These are phyloP conservation scores for Phyllotis vaccarum DNA, from an alignment of 2,797 vertebrate species.

Conservation along the genomic window DNA sequence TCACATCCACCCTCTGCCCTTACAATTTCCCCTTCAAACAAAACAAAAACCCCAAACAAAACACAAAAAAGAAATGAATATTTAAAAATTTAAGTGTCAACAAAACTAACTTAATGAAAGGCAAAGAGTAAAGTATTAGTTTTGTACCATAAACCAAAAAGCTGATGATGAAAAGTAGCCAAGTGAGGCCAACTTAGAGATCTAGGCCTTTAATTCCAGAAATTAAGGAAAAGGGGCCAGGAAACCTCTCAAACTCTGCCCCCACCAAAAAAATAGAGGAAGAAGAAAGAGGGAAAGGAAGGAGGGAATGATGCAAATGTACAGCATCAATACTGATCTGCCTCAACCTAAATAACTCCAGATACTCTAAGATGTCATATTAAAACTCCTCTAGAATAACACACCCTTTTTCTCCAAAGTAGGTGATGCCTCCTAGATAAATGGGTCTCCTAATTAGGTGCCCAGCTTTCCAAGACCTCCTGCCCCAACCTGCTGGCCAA, in stretches of 20 bases:
- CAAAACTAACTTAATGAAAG: background rate
- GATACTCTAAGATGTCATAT: background rate
- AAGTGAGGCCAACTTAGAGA: background rate
- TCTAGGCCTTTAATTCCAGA: background rate
- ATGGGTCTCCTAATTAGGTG: background rate
- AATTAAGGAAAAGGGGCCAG: background rate
- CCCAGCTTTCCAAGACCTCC: background rate
- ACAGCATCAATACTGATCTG: background rate
- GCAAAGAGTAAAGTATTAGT: background rate
- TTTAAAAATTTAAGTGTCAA: background rate
- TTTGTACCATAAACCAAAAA: background rate
- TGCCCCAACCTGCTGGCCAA: background rate
- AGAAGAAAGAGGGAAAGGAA: background rate
- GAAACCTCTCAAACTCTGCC: background rate
- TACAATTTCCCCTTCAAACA: background rate
- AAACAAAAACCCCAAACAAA: background rate
- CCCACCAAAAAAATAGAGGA: no score
- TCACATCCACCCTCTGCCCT: background rate
- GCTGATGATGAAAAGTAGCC: background rate
- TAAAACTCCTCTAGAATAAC: background rate
- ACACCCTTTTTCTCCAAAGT: background rate
- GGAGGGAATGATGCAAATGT: background rate
- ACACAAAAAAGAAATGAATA: background rate
- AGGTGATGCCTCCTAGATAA: background rate
- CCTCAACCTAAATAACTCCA: background rate